Evolutionary conservation across 2,888 invertebrate species (phyloP).

Genomic region (Petrolisthes cinctipes): DNA sequence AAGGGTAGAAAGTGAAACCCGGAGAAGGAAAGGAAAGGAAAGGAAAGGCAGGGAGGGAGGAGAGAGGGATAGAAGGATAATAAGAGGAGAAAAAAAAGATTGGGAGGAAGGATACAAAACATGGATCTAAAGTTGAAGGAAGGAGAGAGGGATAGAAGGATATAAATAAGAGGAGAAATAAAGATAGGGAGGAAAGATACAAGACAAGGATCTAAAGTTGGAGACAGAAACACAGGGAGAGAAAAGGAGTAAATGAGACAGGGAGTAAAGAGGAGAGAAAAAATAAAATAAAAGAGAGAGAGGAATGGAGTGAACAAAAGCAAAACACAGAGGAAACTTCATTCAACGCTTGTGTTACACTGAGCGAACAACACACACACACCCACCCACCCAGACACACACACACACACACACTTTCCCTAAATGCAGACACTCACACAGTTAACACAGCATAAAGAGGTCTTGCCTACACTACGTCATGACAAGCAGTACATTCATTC

Average conservation of each 20-base stretch:
- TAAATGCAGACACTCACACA: too few species aligned
- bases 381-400: too few species aligned
- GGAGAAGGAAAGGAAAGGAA: conserved; percentile 2
- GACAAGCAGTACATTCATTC: too few species aligned
- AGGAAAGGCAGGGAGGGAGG: neutral
- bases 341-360: too few species aligned
- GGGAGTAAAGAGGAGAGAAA: neutral
- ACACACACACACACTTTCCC: too few species aligned
- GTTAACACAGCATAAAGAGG: too few species aligned
- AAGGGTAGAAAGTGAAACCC: neutral
- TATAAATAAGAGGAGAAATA: neutral
- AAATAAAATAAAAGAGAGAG: neutral
- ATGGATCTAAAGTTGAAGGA: neutral
- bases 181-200: neutral
- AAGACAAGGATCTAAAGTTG: neutral
- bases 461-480: too few species aligned
- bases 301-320: neutral
- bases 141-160: neutral
- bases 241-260: too few species aligned
- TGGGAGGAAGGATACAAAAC: neutral
- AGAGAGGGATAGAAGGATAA: neutral
- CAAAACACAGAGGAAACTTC: neutral
- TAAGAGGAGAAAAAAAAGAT: neutral
- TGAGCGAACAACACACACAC: too few species aligned
- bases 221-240: too few species aligned